Conservation (phyloP, 2,888 invertebrate genomes). For the Andricus quercusramuli region DNA sequence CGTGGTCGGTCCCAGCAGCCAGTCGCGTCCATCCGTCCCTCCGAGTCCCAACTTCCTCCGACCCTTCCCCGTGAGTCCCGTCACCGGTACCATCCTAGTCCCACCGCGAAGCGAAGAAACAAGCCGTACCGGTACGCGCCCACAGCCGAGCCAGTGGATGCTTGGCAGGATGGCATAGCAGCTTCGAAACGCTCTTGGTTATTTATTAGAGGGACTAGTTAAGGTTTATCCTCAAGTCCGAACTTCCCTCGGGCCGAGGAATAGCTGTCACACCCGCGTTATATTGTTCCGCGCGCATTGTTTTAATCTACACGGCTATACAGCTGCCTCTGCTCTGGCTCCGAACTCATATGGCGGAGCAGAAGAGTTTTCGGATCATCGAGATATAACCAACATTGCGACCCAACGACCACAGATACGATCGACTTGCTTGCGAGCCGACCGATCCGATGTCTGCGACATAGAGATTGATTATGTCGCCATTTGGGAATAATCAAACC, state of each 20-base stretch:
- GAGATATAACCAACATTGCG: constrained; percentile 47
- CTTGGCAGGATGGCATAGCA: constrained; percentile 37
- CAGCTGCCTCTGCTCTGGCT: background rate
- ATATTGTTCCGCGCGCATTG: constrained; percentile 67
- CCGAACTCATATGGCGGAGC: background rate
- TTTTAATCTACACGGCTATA: constrained; percentile 64
- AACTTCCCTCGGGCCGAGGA: constrained; percentile 47
- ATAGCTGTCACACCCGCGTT: constrained; percentile 71
- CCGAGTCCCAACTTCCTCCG: constrained; percentile 46
- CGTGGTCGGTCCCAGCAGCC: constrained; percentile 58
- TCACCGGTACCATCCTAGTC: too few relatives aligned
- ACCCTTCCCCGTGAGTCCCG: constrained; percentile 41
- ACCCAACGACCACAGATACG: constrained; percentile 56
- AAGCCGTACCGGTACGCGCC: background rate
- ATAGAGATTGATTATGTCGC: constrained; percentile 62
- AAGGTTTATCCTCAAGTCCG: constrained; percentile 66
- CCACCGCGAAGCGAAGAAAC: constrained; percentile 42
- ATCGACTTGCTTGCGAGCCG: constrained; percentile 58
- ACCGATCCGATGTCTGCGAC: constrained; percentile 54
- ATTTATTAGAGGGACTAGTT: constrained; percentile 76
- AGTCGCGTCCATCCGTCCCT: constrained; percentile 56
- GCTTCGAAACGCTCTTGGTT: constrained; percentile 61
- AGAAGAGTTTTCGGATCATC: constrained; percentile 29
- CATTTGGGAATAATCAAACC: constrained; percentile 36
- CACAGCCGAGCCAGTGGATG: constrained; percentile 4